A percentile compares a stretch with the other conserved stretches of the same genome.
phyloP scores from a whole-genome alignment of 2,888 invertebrate genomes.

The Ephialtes manifestator region DNA sequence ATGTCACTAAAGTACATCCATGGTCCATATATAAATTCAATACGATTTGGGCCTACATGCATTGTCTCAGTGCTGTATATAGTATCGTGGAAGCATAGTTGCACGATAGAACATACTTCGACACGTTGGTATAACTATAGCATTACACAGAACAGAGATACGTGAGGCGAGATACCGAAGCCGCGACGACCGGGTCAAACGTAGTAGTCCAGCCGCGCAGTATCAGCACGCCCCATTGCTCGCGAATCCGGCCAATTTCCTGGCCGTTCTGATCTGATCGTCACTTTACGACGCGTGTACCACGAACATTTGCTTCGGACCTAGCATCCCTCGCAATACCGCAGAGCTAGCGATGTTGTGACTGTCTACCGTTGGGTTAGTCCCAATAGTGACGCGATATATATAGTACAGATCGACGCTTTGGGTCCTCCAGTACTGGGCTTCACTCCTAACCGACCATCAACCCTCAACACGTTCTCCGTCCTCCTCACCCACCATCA shows the following conservation, averaged over 20 bases:
- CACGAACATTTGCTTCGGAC: constrained; percentile 57
- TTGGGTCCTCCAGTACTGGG: constrained; percentile 47
- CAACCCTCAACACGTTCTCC: constrained; percentile 54
- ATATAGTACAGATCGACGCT: constrained; percentile 38
- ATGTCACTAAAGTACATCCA: neutral
- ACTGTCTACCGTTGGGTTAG: constrained; percentile 46
- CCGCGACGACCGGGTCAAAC: constrained; percentile 75
- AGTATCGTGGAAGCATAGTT: neutral
- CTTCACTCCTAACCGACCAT: constrained; percentile 53
- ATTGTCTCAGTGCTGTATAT: neutral
- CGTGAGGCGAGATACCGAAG: constrained; percentile 58
- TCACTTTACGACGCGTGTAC: constrained; percentile 85
- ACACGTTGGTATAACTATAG: constrained; percentile 8
- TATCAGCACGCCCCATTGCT: constrained; percentile 85
- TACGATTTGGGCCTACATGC: neutral
- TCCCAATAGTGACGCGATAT: constrained; percentile 49
- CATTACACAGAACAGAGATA: neutral
- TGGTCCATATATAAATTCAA: neutral
- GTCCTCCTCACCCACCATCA: constrained; percentile 45
- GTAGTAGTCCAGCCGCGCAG: constrained; percentile 72
- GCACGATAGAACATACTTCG: constrained; percentile 3
- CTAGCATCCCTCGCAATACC: constrained; percentile 37
- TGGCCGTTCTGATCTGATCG: constrained; percentile 84
- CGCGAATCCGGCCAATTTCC: constrained; percentile 86
- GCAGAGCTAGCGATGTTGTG: constrained; percentile 35